phyloP scores from a whole-genome alignment of 2,797 vertebrate species.

The Glossophaga mutica region DNA sequence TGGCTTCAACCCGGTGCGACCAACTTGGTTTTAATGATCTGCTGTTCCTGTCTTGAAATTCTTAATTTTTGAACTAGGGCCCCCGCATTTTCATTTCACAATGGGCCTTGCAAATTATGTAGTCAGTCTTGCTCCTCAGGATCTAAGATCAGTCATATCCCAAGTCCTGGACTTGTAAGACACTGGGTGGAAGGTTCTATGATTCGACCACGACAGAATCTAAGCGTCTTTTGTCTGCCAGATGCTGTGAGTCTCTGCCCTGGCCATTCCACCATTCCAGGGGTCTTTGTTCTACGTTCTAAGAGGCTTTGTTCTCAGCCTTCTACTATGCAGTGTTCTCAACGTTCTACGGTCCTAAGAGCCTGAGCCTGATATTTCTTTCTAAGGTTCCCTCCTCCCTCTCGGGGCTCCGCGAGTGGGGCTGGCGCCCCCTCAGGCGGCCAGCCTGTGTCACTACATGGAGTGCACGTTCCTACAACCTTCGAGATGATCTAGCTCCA shows the following conservation, averaged over 20 bases:
- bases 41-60: not conserved
- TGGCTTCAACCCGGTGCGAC: not conserved
- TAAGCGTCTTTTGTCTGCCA: constrained; percentile 51
- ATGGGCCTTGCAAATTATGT: not conserved
- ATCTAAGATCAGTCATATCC: not conserved
- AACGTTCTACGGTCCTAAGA: not conserved
- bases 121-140: not conserved
- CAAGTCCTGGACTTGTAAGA: constrained; percentile 1
- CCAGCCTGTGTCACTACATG: constrained; percentile 29
- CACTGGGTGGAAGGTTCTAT: not conserved
- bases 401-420: not conserved
- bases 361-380: not conserved
- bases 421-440: constrained; percentile 56
- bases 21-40: not conserved
- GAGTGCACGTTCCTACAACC: not conserved
- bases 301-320: constrained; percentile 65
- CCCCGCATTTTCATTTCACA: not conserved
- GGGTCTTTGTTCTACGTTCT: constrained; percentile 62
- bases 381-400: not conserved
- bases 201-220: not conserved
- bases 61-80: not conserved
- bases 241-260: not conserved
- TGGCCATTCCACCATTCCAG: constrained; percentile 8
- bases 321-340: constrained; percentile 64
- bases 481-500: not conserved